A percentile compares a stretch with the other conserved stretches of the same genome.
Evolutionary conservation across 2,113 vertebrate genomes (phyloP).

Genomic region (Pithys albifrons): DNA sequence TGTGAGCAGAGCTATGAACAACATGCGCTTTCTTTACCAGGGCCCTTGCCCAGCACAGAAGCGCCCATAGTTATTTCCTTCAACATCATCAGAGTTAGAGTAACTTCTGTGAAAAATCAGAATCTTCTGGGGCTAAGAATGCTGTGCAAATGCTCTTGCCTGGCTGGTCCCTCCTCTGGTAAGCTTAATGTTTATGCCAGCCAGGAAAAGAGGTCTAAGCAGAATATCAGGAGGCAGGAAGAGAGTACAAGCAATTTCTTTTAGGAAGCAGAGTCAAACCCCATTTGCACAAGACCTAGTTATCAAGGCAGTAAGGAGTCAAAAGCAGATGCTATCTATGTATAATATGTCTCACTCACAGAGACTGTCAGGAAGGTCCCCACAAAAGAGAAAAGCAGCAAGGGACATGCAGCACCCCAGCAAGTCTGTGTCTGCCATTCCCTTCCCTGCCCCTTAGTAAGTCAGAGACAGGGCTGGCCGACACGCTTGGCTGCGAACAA

Average conservation of each 20-base stretch:
- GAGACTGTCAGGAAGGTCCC: background rate
- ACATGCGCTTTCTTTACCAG: background rate
- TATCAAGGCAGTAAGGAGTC: background rate
- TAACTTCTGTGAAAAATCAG: background rate
- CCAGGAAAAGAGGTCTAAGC: background rate
- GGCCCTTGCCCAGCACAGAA: background rate
- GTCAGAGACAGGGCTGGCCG: background rate
- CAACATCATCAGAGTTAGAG: background rate
- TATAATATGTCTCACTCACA: background rate
- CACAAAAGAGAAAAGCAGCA: background rate
- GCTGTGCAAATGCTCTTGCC: background rate
- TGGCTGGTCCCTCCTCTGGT: background rate
- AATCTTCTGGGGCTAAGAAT: background rate
- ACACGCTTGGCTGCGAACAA: background rate
- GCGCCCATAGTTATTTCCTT: background rate
- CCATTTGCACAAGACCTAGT: background rate
- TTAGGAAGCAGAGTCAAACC: background rate
- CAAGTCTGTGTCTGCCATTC: background rate
- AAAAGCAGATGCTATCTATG: background rate
- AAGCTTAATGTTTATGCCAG: background rate
- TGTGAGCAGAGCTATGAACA: background rate
- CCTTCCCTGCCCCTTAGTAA: background rate
- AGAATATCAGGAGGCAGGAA: background rate
- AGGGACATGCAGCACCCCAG: background rate
- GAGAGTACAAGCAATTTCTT: background rate